Evolutionary conservation across 2,113 vertebrate genomes (phyloP), one percentile per base, ranked within the genome.

Genomic region (Manacus vitellinus): DNA sequence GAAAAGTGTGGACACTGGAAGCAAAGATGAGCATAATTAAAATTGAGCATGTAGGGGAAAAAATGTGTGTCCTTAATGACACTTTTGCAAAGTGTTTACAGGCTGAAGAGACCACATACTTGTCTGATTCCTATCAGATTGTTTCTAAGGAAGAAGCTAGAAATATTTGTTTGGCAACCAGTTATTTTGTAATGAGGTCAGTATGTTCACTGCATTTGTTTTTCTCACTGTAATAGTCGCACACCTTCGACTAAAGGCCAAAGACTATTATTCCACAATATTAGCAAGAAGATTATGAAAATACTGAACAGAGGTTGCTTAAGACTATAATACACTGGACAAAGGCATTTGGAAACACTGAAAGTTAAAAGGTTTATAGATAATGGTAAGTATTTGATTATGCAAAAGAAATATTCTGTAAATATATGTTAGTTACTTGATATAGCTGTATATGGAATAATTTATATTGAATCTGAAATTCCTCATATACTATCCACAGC

Each of bases 161-260:
- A 90, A 96, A 96, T 97, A 97, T 97, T 95, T 91, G 71, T 92
- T 92, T 92, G 85, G 95, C 89, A 97, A 97, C 87, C 85, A 86
- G 47, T 97, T 92, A 78, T 97, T 97, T 96, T 88, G 70, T 96
- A 97, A 96, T 92, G 79, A 97, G 96, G 87, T 92, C 95, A 94
- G 73, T 55, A 84, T 89, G 87, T 86, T 92, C 76, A 76, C 73
- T 94, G 85, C 78, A 66, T 96, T 96, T 94, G 92, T 96, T 96
- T 97, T 94, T 95, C 62, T 85, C 76, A 76, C 79, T 74, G 76
- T 84, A 92, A 96, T 77, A 87, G 93, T 78, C 25, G 37, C 78
- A 81, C 92, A 93, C 94, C 94, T 96, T 92, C 73, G 39, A 30
- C 86, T 92, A 55, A 88, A 93, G 88, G 89, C 90, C 80, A 61